phyloP scores from a whole-genome alignment of 2,113 vertebrate species.

The Ariopsis seemanni region DNA sequence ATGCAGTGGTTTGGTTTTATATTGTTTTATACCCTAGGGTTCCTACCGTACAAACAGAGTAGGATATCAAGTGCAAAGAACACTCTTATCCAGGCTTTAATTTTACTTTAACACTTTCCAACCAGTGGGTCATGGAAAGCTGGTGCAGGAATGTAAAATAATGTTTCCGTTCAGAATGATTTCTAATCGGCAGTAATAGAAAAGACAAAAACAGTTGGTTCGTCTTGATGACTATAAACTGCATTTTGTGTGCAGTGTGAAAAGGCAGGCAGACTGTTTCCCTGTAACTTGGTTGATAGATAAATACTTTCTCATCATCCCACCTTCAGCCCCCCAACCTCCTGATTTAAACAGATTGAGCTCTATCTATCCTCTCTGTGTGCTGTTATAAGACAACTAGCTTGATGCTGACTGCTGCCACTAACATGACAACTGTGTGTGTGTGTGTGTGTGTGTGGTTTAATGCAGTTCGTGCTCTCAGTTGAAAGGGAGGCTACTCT shows the following conservation, averaged over 20 bases:
- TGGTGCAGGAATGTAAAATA: not conserved
- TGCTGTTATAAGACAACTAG: not conserved
- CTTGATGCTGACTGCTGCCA: not conserved
- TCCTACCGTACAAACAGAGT: not conserved
- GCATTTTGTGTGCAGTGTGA: not conserved
- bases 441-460: not conserved
- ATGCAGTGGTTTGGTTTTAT: not conserved
- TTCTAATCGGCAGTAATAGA: not conserved
- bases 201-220: not conserved
- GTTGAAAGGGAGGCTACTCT: constrained; percentile 22
- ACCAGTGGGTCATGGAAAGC: not conserved
- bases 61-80: not conserved
- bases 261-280: not conserved
- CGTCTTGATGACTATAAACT: not conserved
- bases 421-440: not conserved
- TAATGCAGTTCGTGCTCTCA: not conserved
- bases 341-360: not conserved
- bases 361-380: constrained; percentile 7
- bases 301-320: not conserved
- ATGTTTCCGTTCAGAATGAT: too few species aligned
- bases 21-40: not conserved
- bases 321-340: not conserved
- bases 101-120: not conserved
- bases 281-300: not conserved
- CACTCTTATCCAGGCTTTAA: not conserved